phyloP scores from a whole-genome alignment of 2,113 vertebrate genomes.

The Chloroceryle aenea region DNA sequence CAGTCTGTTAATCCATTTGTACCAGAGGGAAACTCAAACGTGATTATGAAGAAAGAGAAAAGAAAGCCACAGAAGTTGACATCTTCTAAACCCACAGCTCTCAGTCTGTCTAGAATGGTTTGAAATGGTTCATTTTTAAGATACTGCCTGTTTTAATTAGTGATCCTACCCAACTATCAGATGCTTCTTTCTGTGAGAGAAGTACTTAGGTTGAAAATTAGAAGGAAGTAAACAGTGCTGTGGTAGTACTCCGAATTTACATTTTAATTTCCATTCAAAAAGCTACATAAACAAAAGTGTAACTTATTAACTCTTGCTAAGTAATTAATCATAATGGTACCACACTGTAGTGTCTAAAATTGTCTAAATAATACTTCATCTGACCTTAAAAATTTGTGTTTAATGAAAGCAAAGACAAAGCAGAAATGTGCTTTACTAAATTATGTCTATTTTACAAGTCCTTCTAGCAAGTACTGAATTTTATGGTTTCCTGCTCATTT shows the following conservation, averaged over 20 bases:
- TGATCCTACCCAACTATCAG: neutral
- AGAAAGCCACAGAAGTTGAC: constrained; percentile 24
- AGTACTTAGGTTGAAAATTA: neutral
- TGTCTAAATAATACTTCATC: neutral
- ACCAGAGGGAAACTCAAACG: neutral
- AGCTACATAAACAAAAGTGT: neutral
- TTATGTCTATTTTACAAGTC: neutral
- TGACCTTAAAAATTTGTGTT: neutral
- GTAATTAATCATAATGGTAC: neutral
- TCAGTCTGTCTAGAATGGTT: constrained; percentile 74
- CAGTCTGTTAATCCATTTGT: neutral
- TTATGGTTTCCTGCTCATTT: neutral
- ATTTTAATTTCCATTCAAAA: neutral
- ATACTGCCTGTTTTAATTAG: neutral
- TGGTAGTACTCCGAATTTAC: neutral
- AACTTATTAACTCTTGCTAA: neutral
- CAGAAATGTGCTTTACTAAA: neutral
- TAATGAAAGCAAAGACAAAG: neutral
- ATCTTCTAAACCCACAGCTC: constrained; percentile 63
- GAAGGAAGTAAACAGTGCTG: neutral
- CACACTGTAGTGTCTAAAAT: neutral
- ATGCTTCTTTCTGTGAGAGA: neutral
- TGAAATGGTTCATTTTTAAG: constrained; percentile 52
- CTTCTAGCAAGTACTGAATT: neutral
- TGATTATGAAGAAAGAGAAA: neutral